Evolutionary conservation across 2,113 vertebrate species (phyloP).

Genomic region (Scomber japonicus): DNA sequence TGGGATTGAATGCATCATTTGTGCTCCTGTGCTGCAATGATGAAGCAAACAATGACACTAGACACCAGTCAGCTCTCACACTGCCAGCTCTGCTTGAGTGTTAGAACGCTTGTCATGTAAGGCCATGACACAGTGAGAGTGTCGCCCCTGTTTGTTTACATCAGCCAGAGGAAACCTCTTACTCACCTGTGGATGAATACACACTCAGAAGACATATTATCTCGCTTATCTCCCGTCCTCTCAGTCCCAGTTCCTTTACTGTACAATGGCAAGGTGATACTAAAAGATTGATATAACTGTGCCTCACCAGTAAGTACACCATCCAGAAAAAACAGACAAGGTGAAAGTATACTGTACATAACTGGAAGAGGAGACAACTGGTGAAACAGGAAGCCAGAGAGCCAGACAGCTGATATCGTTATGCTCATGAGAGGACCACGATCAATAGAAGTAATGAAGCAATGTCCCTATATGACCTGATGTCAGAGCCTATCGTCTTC

Average conservation of each 20-base stretch:
- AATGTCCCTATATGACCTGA: slow-evolving; percentile 42
- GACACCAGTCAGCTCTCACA: slow-evolving; percentile 4
- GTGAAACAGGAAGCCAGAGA: slow-evolving; percentile 29
- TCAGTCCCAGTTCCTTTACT: neutral
- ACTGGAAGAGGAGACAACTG: slow-evolving; percentile 25
- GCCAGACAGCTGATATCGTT: slow-evolving; percentile 36
- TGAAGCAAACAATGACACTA: neutral
- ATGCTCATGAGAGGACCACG: slow-evolving; percentile 23
- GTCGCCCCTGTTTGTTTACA: slow-evolving; percentile 65
- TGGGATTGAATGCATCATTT: too few relatives aligned
- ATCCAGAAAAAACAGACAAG: slow-evolving; percentile 5
- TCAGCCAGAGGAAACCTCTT: slow-evolving; percentile 44
- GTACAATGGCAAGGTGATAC: slow-evolving; percentile 57
- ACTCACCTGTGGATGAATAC: slow-evolving; percentile 44
- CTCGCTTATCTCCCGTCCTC: slow-evolving; percentile 47
- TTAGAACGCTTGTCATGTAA: slow-evolving; percentile 34
- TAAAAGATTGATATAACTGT: slow-evolving; percentile 42
- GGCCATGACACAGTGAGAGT: slow-evolving; percentile 24
- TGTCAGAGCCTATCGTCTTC: slow-evolving; percentile 33
- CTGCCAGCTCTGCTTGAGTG: slow-evolving; percentile 1
- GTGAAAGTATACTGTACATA: slow-evolving; percentile 19
- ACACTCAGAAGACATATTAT: slow-evolving; percentile 42
- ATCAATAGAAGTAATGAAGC: slow-evolving; percentile 71
- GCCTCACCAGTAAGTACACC: slow-evolving; percentile 6
- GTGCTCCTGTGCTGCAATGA: too few relatives aligned